Evolutionary conservation across 2,888 invertebrate species (phyloP), one percentile per base, ranked within the genome.

Genomic region (Ormyrus pomaceus): DNA sequence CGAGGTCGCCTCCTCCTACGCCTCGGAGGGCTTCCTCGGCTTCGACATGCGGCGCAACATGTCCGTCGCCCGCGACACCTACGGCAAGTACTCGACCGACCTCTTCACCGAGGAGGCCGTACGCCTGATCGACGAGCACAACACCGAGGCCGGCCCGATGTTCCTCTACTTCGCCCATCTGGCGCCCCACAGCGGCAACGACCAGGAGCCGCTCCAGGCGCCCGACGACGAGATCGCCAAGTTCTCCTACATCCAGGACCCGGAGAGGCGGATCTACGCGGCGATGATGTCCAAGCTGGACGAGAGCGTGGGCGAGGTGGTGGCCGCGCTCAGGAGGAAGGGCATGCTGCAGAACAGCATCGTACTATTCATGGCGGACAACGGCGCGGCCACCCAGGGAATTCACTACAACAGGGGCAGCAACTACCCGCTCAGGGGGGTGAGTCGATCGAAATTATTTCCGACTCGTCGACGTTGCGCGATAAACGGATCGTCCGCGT

Each of bases 251-350:
- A 96, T 96, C 53, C 86, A 92, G 59, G 94, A 96, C 89, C 92
- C 92, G 0, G 92, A 94, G 77, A 90, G 95, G 72, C 91, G 94
- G 85, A 92, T 92, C 58, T 96, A 94, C 90, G 95, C 95, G 95
- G 97, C 96, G 9, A 96, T 98, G 94, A 93, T 97, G 1, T 94
- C 95, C 45, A 95, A 95, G 84, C 91, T 98, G 85, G 98, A 98
- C 88, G 94, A 95, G 79, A 95, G 97, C 58, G 93, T 98, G 0
- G 97, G 97, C 0, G 93, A 94, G 56, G 93, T 98, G 11, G 92
- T 97, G 0, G 88, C 92, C 69, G 94, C 95, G 5, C 91, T 98
- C 74, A 91, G 93, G 72, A 89, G 93, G 0, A 93, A 93, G 79
- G 92, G 92, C 2, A 94, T 97, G 91, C 91, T 98, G 83, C 92